These are phyloP conservation scores for Cordylochernes scorpioides DNA, from an alignment of 2,888 invertebrate genomes.

Conservation along the genomic window DNA sequence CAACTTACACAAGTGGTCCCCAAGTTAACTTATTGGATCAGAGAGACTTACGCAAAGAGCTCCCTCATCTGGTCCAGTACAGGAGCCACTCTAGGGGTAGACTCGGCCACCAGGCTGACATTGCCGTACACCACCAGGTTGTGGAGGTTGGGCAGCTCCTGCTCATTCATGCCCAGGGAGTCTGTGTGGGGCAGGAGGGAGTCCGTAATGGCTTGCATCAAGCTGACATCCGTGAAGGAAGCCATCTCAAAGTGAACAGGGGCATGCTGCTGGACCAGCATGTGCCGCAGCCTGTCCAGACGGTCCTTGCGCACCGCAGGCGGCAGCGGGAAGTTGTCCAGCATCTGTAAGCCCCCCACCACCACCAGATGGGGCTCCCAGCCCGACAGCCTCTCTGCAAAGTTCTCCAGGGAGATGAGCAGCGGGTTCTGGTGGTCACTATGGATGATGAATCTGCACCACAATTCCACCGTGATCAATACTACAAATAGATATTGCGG, in stretches of 20 bases:
- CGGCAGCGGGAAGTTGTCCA: slow-evolving; percentile 51
- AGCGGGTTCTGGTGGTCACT: slow-evolving; percentile 52
- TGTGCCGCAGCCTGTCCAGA: slow-evolving; percentile 34
- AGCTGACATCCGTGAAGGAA: slow-evolving; percentile 42
- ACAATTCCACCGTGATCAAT: slow-evolving; percentile 1
- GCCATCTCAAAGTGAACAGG: slow-evolving; percentile 62
- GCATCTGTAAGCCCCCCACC: slow-evolving; percentile 58
- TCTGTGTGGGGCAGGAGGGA: slow-evolving; percentile 44
- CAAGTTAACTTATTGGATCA: no score
- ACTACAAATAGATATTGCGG: background rate
- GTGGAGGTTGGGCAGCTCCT: slow-evolving; percentile 48
- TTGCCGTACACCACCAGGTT: slow-evolving; percentile 40
- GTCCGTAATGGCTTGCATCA: slow-evolving; percentile 36
- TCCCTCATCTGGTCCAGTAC: slow-evolving; percentile 53
- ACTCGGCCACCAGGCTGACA: slow-evolving; percentile 43
- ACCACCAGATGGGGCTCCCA: slow-evolving; percentile 43
- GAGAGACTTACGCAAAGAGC: slow-evolving; percentile 28
- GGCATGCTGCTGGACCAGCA: slow-evolving; percentile 27
- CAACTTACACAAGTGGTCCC: no score
- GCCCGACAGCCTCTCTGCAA: slow-evolving; percentile 31
- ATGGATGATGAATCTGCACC: slow-evolving; percentile 41
- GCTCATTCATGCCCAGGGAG: slow-evolving; percentile 66
- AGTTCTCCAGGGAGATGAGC: slow-evolving; percentile 40
- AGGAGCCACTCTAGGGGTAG: slow-evolving; percentile 47
- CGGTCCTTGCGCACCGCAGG: slow-evolving; percentile 35